Evolutionary conservation across 2,797 vertebrate species (phyloP).

Genomic region (Periophthalmus magnuspinnatus): DNA sequence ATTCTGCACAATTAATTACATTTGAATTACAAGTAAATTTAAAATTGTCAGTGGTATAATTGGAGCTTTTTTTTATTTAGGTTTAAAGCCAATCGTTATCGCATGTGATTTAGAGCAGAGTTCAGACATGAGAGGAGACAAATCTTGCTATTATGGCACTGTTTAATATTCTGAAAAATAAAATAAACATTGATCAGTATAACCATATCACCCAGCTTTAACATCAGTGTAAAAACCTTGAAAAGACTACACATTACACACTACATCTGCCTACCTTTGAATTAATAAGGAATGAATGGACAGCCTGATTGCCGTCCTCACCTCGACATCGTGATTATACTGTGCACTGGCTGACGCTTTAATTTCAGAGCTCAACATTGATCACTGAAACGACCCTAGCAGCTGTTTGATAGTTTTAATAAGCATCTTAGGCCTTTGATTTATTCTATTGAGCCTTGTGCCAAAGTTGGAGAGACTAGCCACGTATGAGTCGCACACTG

Average conservation of each 20-base stretch:
- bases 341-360: constrained; percentile 13
- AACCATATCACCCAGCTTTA: neutral
- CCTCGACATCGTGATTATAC: constrained; percentile 14
- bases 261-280: neutral
- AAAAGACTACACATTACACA: neutral
- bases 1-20: too few relatives aligned
- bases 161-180: too few relatives aligned
- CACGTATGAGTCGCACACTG: neutral
- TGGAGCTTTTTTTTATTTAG: neutral
- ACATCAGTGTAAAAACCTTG: neutral
- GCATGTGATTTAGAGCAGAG: neutral
- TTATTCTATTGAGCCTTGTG: constrained; percentile 15
- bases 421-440: neutral
- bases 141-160: neutral
- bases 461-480: constrained; percentile 2
- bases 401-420: constrained; percentile 15
- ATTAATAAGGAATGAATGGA: constrained; percentile 5
- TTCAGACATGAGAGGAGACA: neutral
- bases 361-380: constrained; percentile 1
- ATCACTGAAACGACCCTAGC: constrained; percentile 11
- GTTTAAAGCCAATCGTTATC: too few relatives aligned
- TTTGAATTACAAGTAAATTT: neutral
- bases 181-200: too few relatives aligned
- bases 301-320: neutral
- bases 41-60: neutral